Conservation (phyloP, 2,888 invertebrate genomes). For the Carcina quercana region DNA sequence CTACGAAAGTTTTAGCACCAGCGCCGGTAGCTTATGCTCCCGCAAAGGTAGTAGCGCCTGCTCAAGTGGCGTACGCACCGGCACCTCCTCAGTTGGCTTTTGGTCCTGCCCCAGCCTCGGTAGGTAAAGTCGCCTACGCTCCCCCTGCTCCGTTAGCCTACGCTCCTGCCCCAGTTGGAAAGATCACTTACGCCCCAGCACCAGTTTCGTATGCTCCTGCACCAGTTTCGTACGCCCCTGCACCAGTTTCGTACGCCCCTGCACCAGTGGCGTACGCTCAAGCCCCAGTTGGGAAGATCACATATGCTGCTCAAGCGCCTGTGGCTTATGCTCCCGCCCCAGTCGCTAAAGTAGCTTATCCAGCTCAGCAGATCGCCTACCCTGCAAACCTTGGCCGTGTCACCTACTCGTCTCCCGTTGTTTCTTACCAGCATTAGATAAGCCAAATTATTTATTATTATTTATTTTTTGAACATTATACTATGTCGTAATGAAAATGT, state of each 20-base stretch:
- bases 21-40: constrained; percentile 28
- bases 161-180: constrained; percentile 10
- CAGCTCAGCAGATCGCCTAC: constrained; percentile 15
- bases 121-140: constrained; percentile 2
- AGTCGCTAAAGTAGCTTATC: constrained; percentile 19
- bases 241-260: constrained; percentile 30
- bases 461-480: too few species aligned
- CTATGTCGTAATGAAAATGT: too few species aligned
- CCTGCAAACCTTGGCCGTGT: constrained; percentile 34
- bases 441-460: too few species aligned
- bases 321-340: constrained; percentile 14
- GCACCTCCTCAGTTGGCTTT: constrained; percentile 21
- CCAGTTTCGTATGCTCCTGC: constrained; percentile 21
- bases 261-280: constrained; percentile 25
- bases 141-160: constrained; percentile 3
- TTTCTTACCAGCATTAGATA: constrained; percentile 57
- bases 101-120: constrained; percentile 11
- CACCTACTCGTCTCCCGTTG: constrained; percentile 50
- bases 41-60: constrained; percentile 23
- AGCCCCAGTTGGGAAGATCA: constrained; percentile 11
- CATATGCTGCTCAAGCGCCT: constrained; percentile 13
- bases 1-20: constrained; percentile 21
- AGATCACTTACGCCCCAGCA: constrained; percentile 20
- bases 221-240: constrained; percentile 27
- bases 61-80: constrained; percentile 21